phyloP scores from a whole-genome alignment of 2,797 vertebrate species.

The Salarias fasciatus region DNA sequence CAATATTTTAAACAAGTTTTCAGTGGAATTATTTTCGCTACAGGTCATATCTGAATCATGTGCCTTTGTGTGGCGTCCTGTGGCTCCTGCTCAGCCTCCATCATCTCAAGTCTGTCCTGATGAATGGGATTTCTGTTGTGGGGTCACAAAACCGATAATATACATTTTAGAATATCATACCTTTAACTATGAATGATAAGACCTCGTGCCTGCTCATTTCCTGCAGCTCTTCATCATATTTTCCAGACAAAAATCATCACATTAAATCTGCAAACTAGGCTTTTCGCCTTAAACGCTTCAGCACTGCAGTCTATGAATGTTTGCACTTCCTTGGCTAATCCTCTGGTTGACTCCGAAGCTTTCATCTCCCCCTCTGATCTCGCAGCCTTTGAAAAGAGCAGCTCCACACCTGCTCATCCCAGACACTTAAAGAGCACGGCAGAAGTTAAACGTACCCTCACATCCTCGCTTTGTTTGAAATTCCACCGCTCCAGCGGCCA shows the following conservation, averaged over 20 bases:
- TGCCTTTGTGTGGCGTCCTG: too few species aligned
- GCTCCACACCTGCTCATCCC: constrained; percentile 74
- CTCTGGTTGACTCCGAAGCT: constrained; percentile 50
- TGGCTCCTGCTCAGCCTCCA: too few species aligned
- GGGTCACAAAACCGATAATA: too few species aligned
- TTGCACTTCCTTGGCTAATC: constrained; percentile 71
- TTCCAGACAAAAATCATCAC: constrained; percentile 23
- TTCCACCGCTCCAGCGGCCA: constrained; percentile 46
- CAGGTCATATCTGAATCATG: too few species aligned
- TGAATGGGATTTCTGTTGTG: too few species aligned
- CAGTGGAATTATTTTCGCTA: too few species aligned
- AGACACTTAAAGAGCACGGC: constrained; percentile 44
- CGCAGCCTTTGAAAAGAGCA: constrained; percentile 65
- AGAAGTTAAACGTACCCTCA: constrained; percentile 48
- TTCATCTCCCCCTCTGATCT: constrained; percentile 75
- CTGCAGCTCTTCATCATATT: constrained; percentile 22
- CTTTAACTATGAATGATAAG: too few species aligned
- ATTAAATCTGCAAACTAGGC: constrained; percentile 8
- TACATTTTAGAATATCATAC: too few species aligned
- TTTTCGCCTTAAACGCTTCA: constrained; percentile 27
- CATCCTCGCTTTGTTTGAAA: constrained; percentile 70
- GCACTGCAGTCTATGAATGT: constrained; percentile 41
- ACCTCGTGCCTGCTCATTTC: background rate
- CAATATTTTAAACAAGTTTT: too few species aligned
- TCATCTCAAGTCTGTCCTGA: too few species aligned